phyloP scores from a whole-genome alignment of 2,113 vertebrate species.

The Ranitomeya variabilis region DNA sequence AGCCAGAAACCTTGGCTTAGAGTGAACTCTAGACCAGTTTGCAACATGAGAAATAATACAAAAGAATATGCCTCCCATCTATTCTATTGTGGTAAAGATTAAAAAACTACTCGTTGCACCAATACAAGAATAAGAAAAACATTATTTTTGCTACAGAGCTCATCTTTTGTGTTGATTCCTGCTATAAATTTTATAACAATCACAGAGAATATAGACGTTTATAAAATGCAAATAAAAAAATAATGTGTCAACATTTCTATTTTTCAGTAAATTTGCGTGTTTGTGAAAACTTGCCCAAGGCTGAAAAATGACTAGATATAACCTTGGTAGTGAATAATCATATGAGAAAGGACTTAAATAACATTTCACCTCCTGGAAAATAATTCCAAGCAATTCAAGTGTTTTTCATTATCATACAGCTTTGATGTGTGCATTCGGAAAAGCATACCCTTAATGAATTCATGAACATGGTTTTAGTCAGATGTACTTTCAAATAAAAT shows the following conservation, averaged over 20 bases:
- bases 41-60: too few species aligned
- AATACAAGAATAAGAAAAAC: too few species aligned
- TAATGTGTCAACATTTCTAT: neutral
- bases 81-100: too few species aligned
- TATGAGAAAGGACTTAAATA: too few species aligned
- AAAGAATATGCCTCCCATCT: too few species aligned
- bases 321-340: too few species aligned
- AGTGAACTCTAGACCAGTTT: too few species aligned
- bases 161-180: neutral
- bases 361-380: neutral
- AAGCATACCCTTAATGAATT: constrained; percentile 12
- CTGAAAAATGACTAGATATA: too few species aligned
- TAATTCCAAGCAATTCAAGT: neutral
- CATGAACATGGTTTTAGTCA: neutral
- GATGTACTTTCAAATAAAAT: neutral
- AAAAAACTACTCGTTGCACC: too few species aligned
- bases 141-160: neutral
- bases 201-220: neutral
- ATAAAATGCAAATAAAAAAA: neutral
- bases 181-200: neutral
- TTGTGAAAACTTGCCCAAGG: too few species aligned
- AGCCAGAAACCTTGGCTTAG: too few species aligned
- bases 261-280: too few species aligned
- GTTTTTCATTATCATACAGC: neutral
- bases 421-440: neutral